These are phyloP conservation scores for Hoplodrina blanda DNA, from an alignment of 2,888 invertebrate species.

Conservation along the genomic window DNA sequence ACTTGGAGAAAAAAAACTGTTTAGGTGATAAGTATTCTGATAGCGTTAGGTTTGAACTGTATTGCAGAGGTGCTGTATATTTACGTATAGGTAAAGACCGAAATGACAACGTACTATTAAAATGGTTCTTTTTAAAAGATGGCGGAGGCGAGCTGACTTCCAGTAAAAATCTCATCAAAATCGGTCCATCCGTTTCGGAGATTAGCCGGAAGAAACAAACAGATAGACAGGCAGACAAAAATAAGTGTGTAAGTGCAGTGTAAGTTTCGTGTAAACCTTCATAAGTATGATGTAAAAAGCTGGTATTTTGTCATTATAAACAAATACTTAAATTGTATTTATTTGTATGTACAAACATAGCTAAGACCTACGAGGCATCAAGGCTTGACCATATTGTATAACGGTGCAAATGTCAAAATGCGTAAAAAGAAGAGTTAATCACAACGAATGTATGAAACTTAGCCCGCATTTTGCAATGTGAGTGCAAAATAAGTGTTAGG, in stretches of 20 bases:
- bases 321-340: too few relatives aligned
- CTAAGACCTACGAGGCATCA: background rate
- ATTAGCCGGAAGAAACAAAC: too few relatives aligned
- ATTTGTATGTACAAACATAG: background rate
- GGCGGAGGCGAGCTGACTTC: too few relatives aligned
- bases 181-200: too few relatives aligned
- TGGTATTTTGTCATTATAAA: too few relatives aligned
- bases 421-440: conserved; percentile 74
- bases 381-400: conserved; percentile 27
- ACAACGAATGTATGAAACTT: conserved; percentile 69
- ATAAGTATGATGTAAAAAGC: too few relatives aligned
- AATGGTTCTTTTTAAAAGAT: too few relatives aligned
- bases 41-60: conserved; percentile 57
- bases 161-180: too few relatives aligned
- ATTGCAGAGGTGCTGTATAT: conserved; percentile 40
- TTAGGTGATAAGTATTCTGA: conserved; percentile 65
- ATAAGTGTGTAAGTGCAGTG: too few relatives aligned
- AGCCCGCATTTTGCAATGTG: conserved; percentile 73
- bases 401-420: conserved; percentile 44
- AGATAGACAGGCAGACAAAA: too few relatives aligned
- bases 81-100: conserved; percentile 5
- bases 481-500: conserved; percentile 70
- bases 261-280: too few relatives aligned
- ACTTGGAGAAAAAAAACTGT: conserved; percentile 66
- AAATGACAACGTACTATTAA: too few relatives aligned